Percentiles rank a stretch among this genome's conserved stretches.
Conservation (phyloP, 2,113 vertebrate genomes). For the Macroglossus sobrinus region DNA sequence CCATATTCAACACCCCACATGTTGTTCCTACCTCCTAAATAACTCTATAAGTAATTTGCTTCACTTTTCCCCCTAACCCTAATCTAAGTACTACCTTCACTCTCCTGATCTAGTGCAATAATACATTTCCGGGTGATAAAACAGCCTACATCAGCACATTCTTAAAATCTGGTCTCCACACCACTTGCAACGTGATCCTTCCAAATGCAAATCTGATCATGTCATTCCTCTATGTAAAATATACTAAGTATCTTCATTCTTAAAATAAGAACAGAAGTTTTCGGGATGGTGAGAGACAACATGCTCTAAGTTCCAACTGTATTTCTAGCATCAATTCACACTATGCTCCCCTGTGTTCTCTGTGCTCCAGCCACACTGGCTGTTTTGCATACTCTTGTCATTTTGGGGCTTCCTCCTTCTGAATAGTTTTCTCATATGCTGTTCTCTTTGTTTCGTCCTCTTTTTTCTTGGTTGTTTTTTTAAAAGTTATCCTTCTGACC, state of each 20-base stretch:
- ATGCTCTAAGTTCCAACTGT: background rate
- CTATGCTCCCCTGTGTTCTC: background rate
- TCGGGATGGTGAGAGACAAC: background rate
- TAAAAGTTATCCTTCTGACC: background rate
- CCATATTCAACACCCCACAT: background rate
- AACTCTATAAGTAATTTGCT: background rate
- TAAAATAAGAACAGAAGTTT: background rate
- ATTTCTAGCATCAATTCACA: background rate
- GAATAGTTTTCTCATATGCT: background rate
- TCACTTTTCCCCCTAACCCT: background rate
- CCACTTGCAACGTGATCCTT: background rate
- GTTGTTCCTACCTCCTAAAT: background rate
- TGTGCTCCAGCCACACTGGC: background rate
- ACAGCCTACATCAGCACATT: background rate
- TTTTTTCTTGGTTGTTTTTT: background rate
- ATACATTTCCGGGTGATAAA: background rate
- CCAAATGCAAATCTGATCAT: background rate
- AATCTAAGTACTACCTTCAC: background rate
- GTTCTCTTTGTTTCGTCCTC: background rate
- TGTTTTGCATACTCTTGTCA: background rate
- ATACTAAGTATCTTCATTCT: background rate
- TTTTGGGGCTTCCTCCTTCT: background rate
- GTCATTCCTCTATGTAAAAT: slow-evolving; percentile 8
- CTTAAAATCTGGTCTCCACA: background rate
- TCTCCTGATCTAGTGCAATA: background rate